These are phyloP conservation scores for Craseonycteris thonglongyai DNA, from an alignment of 2,113 vertebrate species.

Conservation along the genomic window DNA sequence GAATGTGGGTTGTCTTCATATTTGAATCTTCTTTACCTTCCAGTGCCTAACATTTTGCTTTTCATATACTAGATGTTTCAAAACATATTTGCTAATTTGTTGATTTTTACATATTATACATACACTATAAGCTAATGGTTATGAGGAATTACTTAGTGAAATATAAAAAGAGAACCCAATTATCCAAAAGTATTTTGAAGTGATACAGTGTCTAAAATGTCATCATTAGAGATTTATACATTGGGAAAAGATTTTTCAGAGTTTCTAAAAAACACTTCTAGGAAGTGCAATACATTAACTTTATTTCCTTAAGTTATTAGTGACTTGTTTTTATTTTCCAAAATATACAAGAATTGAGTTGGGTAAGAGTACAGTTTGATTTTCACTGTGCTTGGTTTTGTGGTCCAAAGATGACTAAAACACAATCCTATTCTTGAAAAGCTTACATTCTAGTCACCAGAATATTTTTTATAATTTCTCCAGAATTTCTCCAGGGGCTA, in stretches of 20 bases:
- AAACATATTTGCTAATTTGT: not conserved
- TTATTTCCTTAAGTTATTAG: not conserved
- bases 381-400: not conserved
- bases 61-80: not conserved
- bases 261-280: slow-evolving; percentile 2
- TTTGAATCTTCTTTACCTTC: not conserved
- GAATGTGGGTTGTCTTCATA: not conserved
- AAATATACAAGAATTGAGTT: not conserved
- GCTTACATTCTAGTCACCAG: not conserved
- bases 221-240: not conserved
- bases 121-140: not conserved
- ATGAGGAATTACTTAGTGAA: not conserved
- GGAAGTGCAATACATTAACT: not conserved
- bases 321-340: slow-evolving; percentile 1
- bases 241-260: slow-evolving; percentile 23
- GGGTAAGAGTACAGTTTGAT: not conserved
- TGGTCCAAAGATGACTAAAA: not conserved
- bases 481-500: not conserved
- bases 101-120: not conserved
- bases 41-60: not conserved
- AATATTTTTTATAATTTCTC: slow-evolving; percentile 19
- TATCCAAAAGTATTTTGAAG: not conserved
- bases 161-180: not conserved
- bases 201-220: not conserved
- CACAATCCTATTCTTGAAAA: not conserved